Conservation (phyloP, 2,797 vertebrate genomes). For the Tympanoctomys barrerae region DNA sequence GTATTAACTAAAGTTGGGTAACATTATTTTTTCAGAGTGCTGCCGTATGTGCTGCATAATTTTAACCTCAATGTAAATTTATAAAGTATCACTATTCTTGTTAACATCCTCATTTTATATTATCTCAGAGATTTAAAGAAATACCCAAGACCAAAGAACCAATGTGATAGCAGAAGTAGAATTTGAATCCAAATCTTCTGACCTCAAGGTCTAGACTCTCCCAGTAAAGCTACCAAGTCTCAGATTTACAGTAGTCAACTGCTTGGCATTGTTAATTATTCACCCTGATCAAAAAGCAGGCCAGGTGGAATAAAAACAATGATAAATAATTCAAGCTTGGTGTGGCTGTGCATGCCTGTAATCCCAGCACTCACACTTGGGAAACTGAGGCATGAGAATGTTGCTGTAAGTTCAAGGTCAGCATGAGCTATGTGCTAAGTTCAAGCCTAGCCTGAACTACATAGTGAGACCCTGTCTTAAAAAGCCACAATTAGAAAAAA, state of each 20-base stretch:
- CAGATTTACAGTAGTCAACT: background rate
- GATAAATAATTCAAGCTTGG: background rate
- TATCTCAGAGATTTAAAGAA: slow-evolving; percentile 7
- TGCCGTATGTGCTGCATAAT: background rate
- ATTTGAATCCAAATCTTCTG: background rate
- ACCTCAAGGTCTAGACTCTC: background rate
- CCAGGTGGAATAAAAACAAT: background rate
- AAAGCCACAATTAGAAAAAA: background rate
- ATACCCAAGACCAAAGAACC: background rate
- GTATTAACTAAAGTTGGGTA: background rate
- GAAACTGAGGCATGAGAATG: too few species aligned
- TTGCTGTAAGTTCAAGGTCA: background rate
- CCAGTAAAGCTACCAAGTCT: background rate
- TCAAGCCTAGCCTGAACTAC: background rate
- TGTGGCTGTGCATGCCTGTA: background rate
- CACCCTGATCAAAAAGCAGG: background rate
- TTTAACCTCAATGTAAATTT: background rate
- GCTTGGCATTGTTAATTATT: background rate
- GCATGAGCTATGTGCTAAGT: background rate
- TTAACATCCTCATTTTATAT: background rate
- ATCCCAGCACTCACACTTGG: background rate
- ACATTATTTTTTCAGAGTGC: background rate
- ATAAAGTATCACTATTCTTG: background rate
- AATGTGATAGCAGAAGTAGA: background rate
- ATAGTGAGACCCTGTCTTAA: background rate